phyloP scores from a whole-genome alignment of 2,888 invertebrate genomes.

The Bruchidius siliquastri region DNA sequence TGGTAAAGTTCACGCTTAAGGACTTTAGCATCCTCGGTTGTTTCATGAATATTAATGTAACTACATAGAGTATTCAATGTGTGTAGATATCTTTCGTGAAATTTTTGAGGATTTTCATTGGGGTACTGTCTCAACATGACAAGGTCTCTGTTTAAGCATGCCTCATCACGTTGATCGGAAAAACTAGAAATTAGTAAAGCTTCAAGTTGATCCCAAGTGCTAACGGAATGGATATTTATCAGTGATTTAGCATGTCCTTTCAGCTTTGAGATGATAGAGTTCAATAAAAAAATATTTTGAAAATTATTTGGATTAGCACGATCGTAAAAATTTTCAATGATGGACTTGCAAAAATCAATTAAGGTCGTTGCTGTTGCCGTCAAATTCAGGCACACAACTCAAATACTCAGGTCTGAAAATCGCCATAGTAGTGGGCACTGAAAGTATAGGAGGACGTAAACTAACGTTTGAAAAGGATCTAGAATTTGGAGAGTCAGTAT shows the following conservation, averaged over 20 bases:
- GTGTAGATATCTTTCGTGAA: slow-evolving; percentile 13
- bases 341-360: slow-evolving; percentile 1
- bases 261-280: slow-evolving; percentile 11
- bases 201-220: slow-evolving; percentile 9
- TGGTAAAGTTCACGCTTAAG: slow-evolving; percentile 10
- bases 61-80: slow-evolving; percentile 13
- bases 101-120: slow-evolving; percentile 19
- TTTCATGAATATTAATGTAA: slow-evolving; percentile 12
- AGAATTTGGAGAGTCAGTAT: too few species aligned
- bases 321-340: slow-evolving; percentile 10
- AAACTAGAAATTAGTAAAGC: slow-evolving; percentile 11
- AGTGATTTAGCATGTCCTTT: slow-evolving; percentile 11
- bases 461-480: neutral
- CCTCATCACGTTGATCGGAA: slow-evolving; percentile 19
- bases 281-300: slow-evolving; percentile 14
- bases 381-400: slow-evolving; percentile 10
- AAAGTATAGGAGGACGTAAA: neutral
- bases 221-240: slow-evolving; percentile 12
- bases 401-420: slow-evolving; percentile 12
- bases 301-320: slow-evolving; percentile 8
- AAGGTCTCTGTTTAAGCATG: slow-evolving; percentile 18
- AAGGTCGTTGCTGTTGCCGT: slow-evolving; percentile 8
- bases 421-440: neutral
- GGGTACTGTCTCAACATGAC: slow-evolving; percentile 16
- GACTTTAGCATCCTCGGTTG: neutral